Evolutionary conservation across 2,888 invertebrate species (phyloP), one percentile per base, ranked within the genome.

Genomic region (Cistogaster globosa): DNA sequence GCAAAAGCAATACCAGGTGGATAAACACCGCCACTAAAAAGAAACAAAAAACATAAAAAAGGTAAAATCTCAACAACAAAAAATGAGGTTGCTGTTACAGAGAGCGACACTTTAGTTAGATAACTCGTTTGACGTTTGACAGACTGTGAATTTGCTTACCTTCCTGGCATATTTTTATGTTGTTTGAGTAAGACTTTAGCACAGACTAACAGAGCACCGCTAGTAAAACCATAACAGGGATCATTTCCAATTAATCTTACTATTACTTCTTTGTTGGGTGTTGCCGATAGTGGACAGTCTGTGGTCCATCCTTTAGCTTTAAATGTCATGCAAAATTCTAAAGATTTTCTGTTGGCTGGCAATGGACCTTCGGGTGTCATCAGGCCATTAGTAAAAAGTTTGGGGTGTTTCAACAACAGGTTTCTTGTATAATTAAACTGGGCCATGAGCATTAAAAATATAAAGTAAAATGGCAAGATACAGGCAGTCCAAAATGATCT

Each of bases 1-100:
- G 93, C 94, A 93, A 98, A 98, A 0, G 97, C 97, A 22, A 95
- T 95, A 0, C 96, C 97, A 0, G 98, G 96, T 0, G 98, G 94
- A 86, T 95, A 93, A 1, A 98, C 97, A 16, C 98, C 98, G 63
- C 97, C 97, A 16, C 88, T 88, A 63, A 32, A 76, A 77, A 36
- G 20, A 42, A 26, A 26, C 26, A 6, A 42, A 48, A 5, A 67
- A 45, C 62, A n/a, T 69, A 0, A 53, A 68, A 51, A 32, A 45
- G 57, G 16, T 67, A 20, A 48, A 57, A 67, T 57, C 38, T 45
- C 14, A 48, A 11, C 0, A 26, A 48, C n/a, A 4, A 48, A 53
- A n/a, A 0, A 51, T 22, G 69, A 12, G 6, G 1, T 1, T 6
- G n/a, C 5, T 42, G 22, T 1, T 22, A 51, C 36, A 14, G 20